Evolutionary conservation across 2,888 invertebrate genomes (phyloP).

Genomic region (Nomada flava): DNA sequence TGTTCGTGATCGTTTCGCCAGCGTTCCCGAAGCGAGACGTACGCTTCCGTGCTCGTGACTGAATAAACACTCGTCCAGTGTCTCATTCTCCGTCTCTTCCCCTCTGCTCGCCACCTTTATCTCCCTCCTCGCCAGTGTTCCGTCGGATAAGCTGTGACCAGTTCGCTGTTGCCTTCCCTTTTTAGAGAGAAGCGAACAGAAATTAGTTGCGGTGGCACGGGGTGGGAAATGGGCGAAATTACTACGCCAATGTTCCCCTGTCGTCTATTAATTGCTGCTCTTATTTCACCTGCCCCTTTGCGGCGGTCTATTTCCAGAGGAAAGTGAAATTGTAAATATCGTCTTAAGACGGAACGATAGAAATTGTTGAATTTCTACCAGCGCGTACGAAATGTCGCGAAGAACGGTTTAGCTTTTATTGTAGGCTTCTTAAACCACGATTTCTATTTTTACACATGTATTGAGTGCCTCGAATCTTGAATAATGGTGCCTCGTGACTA

Average conservation of each 20-base stretch:
- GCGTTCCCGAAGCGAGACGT: conserved; percentile 41
- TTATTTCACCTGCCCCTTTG: neutral
- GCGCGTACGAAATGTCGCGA: neutral
- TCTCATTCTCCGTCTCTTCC: conserved; percentile 37
- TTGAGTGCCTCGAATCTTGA: too few relatives aligned
- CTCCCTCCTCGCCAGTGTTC: neutral
- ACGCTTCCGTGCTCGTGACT: conserved; percentile 58
- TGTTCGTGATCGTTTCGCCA: conserved; percentile 31
- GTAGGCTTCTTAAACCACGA: too few relatives aligned
- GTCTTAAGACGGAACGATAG: too few relatives aligned
- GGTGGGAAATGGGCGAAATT: conserved; percentile 14
- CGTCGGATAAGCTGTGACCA: conserved; percentile 19
- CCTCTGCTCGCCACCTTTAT: conserved; percentile 7
- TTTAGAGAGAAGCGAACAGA: neutral
- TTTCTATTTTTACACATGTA: too few relatives aligned
- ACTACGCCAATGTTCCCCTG: neutral
- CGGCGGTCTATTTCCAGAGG: neutral
- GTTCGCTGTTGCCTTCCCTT: conserved; percentile 7
- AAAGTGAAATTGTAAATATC: conserved; percentile 16
- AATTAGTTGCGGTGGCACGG: conserved; percentile 3
- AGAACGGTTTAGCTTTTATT: too few relatives aligned
- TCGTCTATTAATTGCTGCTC: conserved; percentile 31
- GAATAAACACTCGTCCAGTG: conserved; percentile 63
- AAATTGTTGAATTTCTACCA: too few relatives aligned
- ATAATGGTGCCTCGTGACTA: too few relatives aligned